phyloP scores from a whole-genome alignment of 2,888 invertebrate genomes.

The Luperina testacea region DNA sequence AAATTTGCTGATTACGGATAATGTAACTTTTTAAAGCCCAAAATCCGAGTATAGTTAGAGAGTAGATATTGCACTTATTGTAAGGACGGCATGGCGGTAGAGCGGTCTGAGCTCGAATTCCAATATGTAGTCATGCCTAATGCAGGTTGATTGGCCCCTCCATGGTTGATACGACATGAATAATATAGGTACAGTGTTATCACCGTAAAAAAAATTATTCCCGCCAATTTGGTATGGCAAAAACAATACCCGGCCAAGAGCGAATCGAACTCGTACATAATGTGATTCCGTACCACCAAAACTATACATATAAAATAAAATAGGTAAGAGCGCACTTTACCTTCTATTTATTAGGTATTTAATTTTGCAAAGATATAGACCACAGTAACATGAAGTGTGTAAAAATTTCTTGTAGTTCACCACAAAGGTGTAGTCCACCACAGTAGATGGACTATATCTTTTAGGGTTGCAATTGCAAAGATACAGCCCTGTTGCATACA shows the following conservation, averaged over 20 bases:
- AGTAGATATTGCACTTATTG: too few species aligned
- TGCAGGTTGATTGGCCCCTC: background rate
- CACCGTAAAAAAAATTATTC: constrained; percentile 16
- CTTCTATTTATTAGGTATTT: background rate
- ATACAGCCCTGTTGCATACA: background rate
- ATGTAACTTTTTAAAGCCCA: too few species aligned
- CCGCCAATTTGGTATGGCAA: constrained; percentile 6
- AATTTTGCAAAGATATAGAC: too few species aligned
- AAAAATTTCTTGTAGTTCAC: background rate
- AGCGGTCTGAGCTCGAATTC: too few species aligned
- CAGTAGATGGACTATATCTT: background rate
- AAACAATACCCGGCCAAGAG: background rate
- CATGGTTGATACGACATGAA: background rate
- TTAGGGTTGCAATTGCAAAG: background rate
- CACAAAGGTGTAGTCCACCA: too few species aligned
- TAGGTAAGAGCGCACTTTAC: background rate
- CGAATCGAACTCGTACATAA: background rate
- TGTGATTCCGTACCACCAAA: background rate
- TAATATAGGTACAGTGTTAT: constrained; percentile 12
- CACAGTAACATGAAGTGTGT: background rate
- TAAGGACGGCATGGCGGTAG: too few species aligned
- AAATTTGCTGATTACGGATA: too few species aligned
- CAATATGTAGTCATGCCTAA: background rate
- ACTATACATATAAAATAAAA: background rate
- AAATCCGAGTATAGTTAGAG: too few species aligned